Conservation (phyloP, 1,140 invertebrate genomes). For the Trissolcus basalis region DNA sequence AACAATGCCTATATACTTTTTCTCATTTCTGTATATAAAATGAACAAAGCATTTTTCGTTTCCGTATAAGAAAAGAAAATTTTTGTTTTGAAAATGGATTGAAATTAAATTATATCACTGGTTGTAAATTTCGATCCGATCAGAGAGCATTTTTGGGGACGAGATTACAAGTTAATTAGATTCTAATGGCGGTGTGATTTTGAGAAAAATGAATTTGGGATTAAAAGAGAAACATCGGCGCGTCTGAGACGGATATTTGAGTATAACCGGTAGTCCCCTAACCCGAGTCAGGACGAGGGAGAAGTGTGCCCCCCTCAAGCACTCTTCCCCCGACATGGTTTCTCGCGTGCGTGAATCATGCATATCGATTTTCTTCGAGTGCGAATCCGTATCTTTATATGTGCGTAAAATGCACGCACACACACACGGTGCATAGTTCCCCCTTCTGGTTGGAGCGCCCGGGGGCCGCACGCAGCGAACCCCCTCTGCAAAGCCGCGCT, state of each 20-base stretch:
- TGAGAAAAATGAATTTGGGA: neutral
- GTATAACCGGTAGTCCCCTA: conserved; percentile 39
- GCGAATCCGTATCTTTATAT: conserved; percentile 7
- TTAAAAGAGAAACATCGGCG: neutral
- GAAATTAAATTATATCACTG: no score
- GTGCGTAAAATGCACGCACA: conserved; percentile 7
- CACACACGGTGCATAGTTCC: conserved; percentile 7
- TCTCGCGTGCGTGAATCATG: conserved; percentile 74
- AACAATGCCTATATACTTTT: no score
- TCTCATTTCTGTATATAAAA: no score
- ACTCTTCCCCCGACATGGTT: conserved; percentile 48
- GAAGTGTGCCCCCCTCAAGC: conserved; percentile 56
- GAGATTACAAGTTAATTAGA: no score
- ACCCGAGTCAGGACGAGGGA: conserved; percentile 53
- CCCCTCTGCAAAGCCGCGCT: conserved; percentile 63
- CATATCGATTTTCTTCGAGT: conserved; percentile 75
- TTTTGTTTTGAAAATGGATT: no score
- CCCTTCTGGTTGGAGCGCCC: conserved; percentile 41
- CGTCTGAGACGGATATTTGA: no score
- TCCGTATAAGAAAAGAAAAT: no score
- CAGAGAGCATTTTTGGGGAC: no score
- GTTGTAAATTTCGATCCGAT: no score
- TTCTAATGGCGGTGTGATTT: no score
- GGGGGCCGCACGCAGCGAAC: conserved; percentile 58
- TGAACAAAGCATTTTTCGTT: no score